Base-by-base conservation (phyloP, 2,113 vertebrate genomes). In the Cyanoramphus novaezelandiae region DNA sequence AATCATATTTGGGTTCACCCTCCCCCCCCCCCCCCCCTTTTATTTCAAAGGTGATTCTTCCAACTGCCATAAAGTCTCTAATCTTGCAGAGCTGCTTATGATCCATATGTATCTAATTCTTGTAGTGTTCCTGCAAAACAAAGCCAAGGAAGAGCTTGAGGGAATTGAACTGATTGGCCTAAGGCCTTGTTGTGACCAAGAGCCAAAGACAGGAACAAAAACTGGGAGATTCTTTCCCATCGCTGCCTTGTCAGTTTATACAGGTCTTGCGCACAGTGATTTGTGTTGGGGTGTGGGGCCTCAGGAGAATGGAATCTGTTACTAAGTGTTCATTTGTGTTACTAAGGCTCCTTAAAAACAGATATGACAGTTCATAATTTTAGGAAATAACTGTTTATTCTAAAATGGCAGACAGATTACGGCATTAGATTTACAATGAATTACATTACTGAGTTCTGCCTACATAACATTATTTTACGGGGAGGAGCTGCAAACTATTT, bases 361-460 rank as follows among this genome's bases (percentile, higher is more conserved):
- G 77, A 95, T 77, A 79, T 1, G 69, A 82, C 93, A 75, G 93
- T 86, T 95, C 92, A 94, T 90, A 88, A 97, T 97, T 98, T 98
- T 97, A 93, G 95, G 97, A 98, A 98, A 97, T 96, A 90, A 81
- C 91, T 97, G 83, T 97, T 98, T 98, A 91, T 97, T 97, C 88
- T 86, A 92, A 85, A 95, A 76, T 88, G 95, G 95, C 92, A 97
- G 72, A 37, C 91, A 83, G 90, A 97, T 97, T 95, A 86, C 7
- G 16, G 46, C 74, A 87, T 90, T 95, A 95, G 86, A 85, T 96
- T 97, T 97, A 92, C 85, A 95, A 75, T 90, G 83, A 95, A 79
- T 91, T 95, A 91, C 4, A 0, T 94, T 92, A 79, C 92, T 87
- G 72, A 90, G 74, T 90, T 97, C 92, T 95, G 35, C 94, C 90